Evolutionary conservation across 2,888 invertebrate species (phyloP).

Genomic region (Andricus curvator): DNA sequence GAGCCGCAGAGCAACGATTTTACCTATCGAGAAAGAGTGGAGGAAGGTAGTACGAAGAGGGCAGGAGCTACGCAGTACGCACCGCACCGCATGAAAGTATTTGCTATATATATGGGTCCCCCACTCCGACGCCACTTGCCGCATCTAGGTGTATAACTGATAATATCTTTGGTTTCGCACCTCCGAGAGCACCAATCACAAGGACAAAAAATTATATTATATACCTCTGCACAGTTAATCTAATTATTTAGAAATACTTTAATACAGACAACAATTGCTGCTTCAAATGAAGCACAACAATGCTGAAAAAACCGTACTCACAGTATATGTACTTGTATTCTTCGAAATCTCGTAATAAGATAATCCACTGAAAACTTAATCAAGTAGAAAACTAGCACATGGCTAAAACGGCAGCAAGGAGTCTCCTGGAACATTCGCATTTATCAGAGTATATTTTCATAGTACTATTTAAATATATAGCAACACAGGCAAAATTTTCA

Average conservation of each 20-base stretch:
- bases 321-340: neutral
- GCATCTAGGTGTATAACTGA: too few species aligned
- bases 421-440: constrained; percentile 4
- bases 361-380: constrained; percentile 3
- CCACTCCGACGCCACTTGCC: too few species aligned
- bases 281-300: neutral
- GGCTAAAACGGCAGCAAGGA: neutral
- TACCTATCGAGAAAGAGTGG: too few species aligned
- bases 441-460: neutral
- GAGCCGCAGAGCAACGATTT: too few species aligned
- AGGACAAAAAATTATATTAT: too few species aligned
- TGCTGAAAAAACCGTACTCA: neutral
- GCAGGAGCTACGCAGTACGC: too few species aligned
- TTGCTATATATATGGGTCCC: too few species aligned
- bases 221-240: neutral
- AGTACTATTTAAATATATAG: neutral
- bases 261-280: neutral
- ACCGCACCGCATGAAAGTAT: too few species aligned
- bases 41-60: too few species aligned
- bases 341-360: neutral
- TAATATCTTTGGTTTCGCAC: too few species aligned
- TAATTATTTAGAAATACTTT: neutral
- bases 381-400: constrained; percentile 21
- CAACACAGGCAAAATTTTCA: neutral
- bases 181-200: neutral